Evolutionary conservation across 2,888 invertebrate species (phyloP).

Genomic region (Steinernema carpocapsae): DNA sequence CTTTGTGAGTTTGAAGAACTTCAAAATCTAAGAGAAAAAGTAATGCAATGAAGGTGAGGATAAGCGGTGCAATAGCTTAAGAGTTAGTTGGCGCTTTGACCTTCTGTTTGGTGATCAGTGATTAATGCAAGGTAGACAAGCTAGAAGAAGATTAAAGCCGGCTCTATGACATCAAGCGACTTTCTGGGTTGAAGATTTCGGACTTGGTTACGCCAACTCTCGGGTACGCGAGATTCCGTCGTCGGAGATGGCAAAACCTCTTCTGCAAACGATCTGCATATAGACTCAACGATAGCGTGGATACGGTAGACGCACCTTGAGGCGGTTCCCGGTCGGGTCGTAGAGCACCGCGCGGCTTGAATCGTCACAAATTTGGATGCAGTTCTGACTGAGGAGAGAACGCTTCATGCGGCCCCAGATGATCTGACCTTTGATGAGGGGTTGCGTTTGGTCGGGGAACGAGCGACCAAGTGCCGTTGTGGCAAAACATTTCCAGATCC

Average conservation of each 20-base stretch:
- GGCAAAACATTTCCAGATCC: no score
- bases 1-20: no score
- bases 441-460: slow-evolving; percentile 67
- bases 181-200: no score
- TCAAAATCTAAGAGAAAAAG: no score
- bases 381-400: not conserved
- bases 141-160: no score
- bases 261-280: slow-evolving; percentile 62
- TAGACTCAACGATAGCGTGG: not conserved
- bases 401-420: slow-evolving; percentile 59
- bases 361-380: slow-evolving; percentile 2
- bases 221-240: slow-evolving; percentile 76
- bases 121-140: no score
- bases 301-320: slow-evolving; percentile 11
- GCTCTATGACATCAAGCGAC: no score
- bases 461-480: no score
- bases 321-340: not conserved
- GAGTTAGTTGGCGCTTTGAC: no score
- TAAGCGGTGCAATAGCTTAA: no score
- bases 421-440: slow-evolving; percentile 66
- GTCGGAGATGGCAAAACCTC: slow-evolving; percentile 70
- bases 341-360: slow-evolving; percentile 14
- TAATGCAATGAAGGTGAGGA: no score
- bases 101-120: no score
- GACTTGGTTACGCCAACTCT: slow-evolving; percentile 79